These are phyloP conservation scores for Caenorhabditis remanei DNA, from an alignment of 1,140 invertebrate genomes.

Conservation along the genomic window DNA sequence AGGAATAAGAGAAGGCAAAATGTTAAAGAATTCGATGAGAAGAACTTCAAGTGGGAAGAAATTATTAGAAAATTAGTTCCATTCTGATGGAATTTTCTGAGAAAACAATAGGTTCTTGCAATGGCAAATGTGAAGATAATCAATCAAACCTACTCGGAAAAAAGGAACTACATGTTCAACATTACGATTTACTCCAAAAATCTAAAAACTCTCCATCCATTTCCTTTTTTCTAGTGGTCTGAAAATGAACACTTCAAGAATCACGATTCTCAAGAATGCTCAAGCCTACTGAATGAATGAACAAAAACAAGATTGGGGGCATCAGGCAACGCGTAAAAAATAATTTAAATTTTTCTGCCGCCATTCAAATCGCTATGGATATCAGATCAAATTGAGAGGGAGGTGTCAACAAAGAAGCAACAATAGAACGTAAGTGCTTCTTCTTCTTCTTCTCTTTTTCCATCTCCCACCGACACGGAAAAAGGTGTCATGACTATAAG, in stretches of 20 bases:
- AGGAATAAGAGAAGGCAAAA: background rate
- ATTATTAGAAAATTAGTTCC: no score
- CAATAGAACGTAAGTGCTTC: slow-evolving; percentile 13
- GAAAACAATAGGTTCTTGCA: no score
- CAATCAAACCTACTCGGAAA: no score
- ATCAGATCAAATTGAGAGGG: slow-evolving; percentile 37
- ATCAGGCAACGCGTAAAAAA: background rate
- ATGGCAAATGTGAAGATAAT: no score
- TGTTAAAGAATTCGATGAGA: background rate
- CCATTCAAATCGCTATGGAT: background rate
- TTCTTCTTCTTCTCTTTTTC: background rate
- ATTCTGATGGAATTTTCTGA: no score
- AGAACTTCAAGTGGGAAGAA: background rate
- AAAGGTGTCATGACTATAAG: slow-evolving; percentile 48
- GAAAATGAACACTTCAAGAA: slow-evolving; percentile 42
- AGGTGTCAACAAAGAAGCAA: slow-evolving; percentile 53
- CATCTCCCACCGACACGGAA: background rate
- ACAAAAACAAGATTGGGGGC: background rate
- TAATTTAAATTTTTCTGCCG: slow-evolving; percentile 20
- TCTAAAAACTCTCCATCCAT: no score
- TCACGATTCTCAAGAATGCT: slow-evolving; percentile 15
- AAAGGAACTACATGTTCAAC: no score
- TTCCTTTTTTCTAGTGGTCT: slow-evolving; percentile 10
- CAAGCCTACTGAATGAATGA: background rate
- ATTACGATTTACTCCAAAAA: no score